Conservation (phyloP, 2,888 invertebrate species). For the Scrobipalpa costella region DNA sequence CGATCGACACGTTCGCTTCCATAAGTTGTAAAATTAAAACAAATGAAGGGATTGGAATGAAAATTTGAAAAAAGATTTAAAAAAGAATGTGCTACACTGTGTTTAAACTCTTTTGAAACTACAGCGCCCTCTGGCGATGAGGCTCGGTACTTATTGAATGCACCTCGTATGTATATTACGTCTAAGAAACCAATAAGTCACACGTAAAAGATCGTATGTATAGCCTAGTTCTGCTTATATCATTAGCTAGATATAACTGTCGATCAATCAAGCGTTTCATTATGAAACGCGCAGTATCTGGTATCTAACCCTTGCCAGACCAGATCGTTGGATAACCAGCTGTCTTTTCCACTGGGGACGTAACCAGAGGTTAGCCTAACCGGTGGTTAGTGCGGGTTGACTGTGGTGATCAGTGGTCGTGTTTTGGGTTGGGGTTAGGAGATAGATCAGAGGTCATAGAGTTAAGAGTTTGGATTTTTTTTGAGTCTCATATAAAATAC, state of each 20-base stretch:
- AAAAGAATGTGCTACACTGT: too few species aligned
- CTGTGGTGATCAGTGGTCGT: neutral
- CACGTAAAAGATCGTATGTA: constrained; percentile 1
- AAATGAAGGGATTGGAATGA: too few species aligned
- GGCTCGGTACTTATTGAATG: too few species aligned
- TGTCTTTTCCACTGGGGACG: neutral
- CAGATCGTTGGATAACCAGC: constrained; percentile 16
- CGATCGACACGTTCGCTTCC: too few species aligned
- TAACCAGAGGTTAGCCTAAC: constrained; percentile 17
- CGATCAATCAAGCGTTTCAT: constrained; percentile 12
- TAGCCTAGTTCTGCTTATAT: constrained; percentile 6
- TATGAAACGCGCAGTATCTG: constrained; percentile 14
- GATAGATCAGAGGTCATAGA: neutral
- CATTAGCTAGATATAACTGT: neutral
- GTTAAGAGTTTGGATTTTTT: neutral
- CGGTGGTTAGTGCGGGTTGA: neutral
- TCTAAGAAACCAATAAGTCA: constrained; percentile 15
- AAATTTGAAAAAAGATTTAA: too few species aligned
- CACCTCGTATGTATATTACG: too few species aligned
- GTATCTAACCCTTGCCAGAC: constrained; percentile 3
- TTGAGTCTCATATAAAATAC: neutral
- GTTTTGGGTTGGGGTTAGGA: neutral
- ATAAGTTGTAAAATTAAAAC: too few species aligned
- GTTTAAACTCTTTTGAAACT: too few species aligned
- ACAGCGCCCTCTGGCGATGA: too few species aligned